phyloP scores from a whole-genome alignment of 2,797 vertebrate species.

The Lateolabrax maculatus region DNA sequence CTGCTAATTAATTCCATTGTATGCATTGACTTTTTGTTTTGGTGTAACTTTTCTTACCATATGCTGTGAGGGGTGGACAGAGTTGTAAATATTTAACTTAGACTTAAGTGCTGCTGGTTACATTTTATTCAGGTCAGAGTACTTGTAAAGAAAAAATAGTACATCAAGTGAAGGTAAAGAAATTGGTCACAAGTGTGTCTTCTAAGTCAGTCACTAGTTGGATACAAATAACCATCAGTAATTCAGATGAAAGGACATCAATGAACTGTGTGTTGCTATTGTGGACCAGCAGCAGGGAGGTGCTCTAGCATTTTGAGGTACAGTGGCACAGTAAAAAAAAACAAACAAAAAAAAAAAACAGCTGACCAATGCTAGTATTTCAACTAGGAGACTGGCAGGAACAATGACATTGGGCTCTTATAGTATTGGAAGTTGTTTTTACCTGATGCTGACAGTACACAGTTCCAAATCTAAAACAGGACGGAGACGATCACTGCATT shows the following conservation, averaged over 20 bases:
- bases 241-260: not conserved
- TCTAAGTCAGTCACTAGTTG: slow-evolving; percentile 23
- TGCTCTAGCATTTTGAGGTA: not conserved
- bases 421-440: not conserved
- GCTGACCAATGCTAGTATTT: not conserved
- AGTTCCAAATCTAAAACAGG: not conserved
- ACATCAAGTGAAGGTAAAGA: slow-evolving; percentile 27
- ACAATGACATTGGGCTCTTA: not conserved
- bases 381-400: not conserved
- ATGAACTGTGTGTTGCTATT: not conserved
- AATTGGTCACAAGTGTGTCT: not conserved
- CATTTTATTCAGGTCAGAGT: slow-evolving; percentile 53
- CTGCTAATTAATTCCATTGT: not conserved
- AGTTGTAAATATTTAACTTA: slow-evolving; percentile 69
- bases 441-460: not conserved
- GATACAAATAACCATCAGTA: slow-evolving; percentile 25
- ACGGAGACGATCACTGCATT: not conserved
- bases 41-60: slow-evolving; percentile 42
- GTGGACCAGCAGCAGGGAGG: not conserved
- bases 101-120: slow-evolving; percentile 45
- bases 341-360: too few species aligned
- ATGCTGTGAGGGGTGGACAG: slow-evolving; percentile 33
- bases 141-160: slow-evolving; percentile 35
- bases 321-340: not conserved
- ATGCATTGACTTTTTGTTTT: slow-evolving; percentile 26